Evolutionary conservation across 1,140 invertebrate species (phyloP).

Genomic region (Chrysoperla carnea): DNA sequence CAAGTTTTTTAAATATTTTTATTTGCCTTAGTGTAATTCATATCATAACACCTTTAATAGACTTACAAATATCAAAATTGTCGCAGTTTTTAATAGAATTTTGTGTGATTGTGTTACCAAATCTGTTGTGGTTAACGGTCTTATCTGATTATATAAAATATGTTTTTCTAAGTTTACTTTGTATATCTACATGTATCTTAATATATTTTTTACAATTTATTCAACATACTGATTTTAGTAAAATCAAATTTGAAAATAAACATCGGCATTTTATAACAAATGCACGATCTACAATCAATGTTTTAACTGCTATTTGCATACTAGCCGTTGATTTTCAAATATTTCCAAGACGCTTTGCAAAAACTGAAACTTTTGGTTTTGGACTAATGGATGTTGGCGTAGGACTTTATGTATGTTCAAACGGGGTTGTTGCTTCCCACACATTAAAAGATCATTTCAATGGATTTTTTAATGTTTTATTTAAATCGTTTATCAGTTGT

Average conservation of each 20-base stretch:
- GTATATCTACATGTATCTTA: conserved; percentile 10
- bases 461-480: conserved; percentile 17
- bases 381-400: conserved; percentile 92
- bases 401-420: conserved; percentile 72
- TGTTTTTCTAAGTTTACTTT: conserved; percentile 12
- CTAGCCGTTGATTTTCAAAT: conserved; percentile 82
- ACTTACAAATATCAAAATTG: background rate
- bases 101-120: conserved; percentile 25
- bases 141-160: conserved; percentile 15
- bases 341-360: conserved; percentile 70
- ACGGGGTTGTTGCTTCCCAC: conserved; percentile 56
- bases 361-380: conserved; percentile 74
- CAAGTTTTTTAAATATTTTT: conserved; percentile 21
- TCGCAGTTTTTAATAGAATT: conserved; percentile 26
- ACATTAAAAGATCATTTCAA: conserved; percentile 19
- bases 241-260: conserved; percentile 9
- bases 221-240: conserved; percentile 12
- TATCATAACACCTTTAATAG: no score
- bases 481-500: conserved; percentile 19
- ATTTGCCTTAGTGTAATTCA: conserved; percentile 5
- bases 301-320: conserved; percentile 67
- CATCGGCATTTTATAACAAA: conserved; percentile 40
- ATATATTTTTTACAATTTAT: conserved; percentile 10
- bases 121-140: conserved; percentile 29
- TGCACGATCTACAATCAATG: conserved; percentile 47